Conservation (phyloP, 2,888 invertebrate species). For the Meteorus colon region DNA sequence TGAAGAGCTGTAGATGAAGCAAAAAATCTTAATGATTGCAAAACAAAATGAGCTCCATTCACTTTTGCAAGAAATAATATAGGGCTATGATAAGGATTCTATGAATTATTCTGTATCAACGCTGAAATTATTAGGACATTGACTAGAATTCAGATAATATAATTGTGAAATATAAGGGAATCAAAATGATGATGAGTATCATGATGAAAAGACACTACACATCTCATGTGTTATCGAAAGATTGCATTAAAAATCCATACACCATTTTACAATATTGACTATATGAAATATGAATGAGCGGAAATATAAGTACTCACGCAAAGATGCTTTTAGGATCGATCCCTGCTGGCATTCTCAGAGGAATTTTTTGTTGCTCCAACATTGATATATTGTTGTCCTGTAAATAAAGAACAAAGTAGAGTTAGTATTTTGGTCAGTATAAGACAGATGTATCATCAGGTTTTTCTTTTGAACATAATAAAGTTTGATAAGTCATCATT, state of each 20-base stretch:
- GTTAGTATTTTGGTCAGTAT: not conserved
- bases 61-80: too few species aligned
- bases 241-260: not conserved
- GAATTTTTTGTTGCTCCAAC: slow-evolving; percentile 72
- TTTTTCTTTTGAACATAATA: not conserved
- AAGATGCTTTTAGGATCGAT: slow-evolving; percentile 79
- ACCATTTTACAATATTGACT: not conserved
- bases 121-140: too few species aligned
- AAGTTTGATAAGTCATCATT: not conserved
- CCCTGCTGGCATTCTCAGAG: slow-evolving; percentile 71
- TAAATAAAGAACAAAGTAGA: slow-evolving; percentile 4
- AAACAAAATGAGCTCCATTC: too few species aligned
- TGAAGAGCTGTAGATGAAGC: too few species aligned
- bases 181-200: too few species aligned
- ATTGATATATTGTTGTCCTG: slow-evolving; percentile 72
- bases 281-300: slow-evolving; percentile 7
- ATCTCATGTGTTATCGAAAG: too few species aligned
- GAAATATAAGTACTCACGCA: slow-evolving; percentile 77
- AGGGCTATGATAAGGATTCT: too few species aligned
- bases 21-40: too few species aligned
- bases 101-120: too few species aligned
- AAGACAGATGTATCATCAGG: not conserved
- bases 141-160: too few species aligned
- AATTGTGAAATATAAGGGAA: too few species aligned
- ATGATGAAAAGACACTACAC: too few species aligned